phyloP scores from a whole-genome alignment of 1,140 invertebrate species.

The Drosophila jambulina region DNA sequence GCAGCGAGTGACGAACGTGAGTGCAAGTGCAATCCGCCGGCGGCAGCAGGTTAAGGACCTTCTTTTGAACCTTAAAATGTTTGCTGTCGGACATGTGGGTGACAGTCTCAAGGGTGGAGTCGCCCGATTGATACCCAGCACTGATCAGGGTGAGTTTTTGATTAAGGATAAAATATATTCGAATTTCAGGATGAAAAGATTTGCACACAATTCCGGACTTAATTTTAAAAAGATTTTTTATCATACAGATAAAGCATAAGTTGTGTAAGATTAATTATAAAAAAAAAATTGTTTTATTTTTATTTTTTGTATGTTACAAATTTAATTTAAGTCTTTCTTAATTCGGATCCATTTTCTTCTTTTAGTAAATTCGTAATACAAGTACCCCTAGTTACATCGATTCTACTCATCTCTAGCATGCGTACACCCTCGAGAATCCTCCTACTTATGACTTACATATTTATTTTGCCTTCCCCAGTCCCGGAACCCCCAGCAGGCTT shows the following conservation, averaged over 20 bases:
- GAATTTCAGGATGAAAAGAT: not conserved
- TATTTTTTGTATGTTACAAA: too few relatives aligned
- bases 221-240: too few relatives aligned
- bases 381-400: not conserved
- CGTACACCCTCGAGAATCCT: not conserved
- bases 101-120: not conserved
- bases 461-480: conserved; percentile 22
- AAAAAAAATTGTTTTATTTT: too few relatives aligned
- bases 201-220: too few relatives aligned
- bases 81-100: conserved; percentile 73
- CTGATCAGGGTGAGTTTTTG: not conserved
- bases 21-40: conserved; percentile 50
- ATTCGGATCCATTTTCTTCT: not conserved
- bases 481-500: not conserved
- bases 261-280: too few relatives aligned
- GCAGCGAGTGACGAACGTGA: conserved; percentile 33
- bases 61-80: conserved; percentile 81
- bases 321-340: not conserved
- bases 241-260: too few relatives aligned
- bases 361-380: not conserved
- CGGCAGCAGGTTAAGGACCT: conserved; percentile 80
- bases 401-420: not conserved
- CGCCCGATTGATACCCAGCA: conserved; percentile 21
- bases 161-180: too few relatives aligned
- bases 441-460: conserved; percentile 14